Conservation (phyloP, 2,113 vertebrate species). For the Psittacara wagleri region DNA sequence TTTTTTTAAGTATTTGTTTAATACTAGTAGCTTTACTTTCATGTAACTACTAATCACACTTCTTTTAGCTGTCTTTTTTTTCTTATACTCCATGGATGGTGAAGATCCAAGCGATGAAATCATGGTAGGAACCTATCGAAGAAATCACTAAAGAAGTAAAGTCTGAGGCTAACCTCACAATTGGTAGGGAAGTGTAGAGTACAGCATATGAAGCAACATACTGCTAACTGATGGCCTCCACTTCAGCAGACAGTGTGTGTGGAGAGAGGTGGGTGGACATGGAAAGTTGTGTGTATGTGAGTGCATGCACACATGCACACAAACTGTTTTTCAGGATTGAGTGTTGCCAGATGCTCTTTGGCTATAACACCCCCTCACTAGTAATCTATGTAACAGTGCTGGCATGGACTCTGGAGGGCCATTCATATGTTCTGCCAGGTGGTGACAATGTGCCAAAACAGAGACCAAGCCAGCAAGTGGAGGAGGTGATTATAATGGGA, state of each 20-base stretch:
- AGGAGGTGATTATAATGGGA: slow-evolving; percentile 15
- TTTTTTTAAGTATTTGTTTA: background rate
- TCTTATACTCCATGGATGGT: background rate
- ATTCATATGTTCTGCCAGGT: background rate
- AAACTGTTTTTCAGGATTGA: background rate
- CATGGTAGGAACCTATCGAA: background rate
- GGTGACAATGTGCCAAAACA: slow-evolving; percentile 27
- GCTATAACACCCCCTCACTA: background rate
- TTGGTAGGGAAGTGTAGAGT: background rate
- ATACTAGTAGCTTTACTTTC: background rate
- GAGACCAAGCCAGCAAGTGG: background rate
- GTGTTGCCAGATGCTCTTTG: slow-evolving; percentile 27
- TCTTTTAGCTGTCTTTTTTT: background rate
- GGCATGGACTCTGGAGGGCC: background rate
- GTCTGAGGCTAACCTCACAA: background rate
- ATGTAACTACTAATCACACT: background rate
- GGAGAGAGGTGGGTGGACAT: background rate
- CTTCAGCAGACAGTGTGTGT: background rate
- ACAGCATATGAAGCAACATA: background rate
- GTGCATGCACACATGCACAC: background rate
- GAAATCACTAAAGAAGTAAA: background rate
- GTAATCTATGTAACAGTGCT: background rate
- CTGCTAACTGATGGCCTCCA: background rate
- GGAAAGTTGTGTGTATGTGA: background rate
- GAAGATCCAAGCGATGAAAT: background rate